Evolutionary conservation across 2,888 invertebrate genomes (phyloP).

Genomic region (Syrphus vitripennis): DNA sequence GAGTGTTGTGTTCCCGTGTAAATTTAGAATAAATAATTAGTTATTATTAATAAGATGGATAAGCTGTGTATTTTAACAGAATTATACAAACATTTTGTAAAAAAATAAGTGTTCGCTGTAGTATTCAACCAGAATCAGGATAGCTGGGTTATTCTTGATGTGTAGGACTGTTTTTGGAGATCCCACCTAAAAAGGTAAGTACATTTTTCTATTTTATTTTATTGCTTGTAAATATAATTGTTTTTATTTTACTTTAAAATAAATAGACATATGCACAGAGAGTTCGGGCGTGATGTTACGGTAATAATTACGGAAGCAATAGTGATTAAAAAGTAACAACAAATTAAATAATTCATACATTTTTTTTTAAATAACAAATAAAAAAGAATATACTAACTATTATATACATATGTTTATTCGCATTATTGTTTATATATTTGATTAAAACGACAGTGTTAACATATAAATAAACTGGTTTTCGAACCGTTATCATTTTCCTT

Average conservation of each 20-base stretch:
- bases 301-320: not conserved
- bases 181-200: slow-evolving; percentile 37
- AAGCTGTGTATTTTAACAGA: not conserved
- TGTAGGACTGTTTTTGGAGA: slow-evolving; percentile 3
- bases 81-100: not conserved
- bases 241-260: slow-evolving; percentile 34
- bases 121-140: not conserved
- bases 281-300: not conserved
- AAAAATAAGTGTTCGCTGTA: not conserved
- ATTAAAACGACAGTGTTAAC: not conserved
- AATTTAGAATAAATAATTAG: slow-evolving; percentile 34
- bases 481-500: not conserved
- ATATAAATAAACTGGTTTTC: not conserved
- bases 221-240: slow-evolving; percentile 1
- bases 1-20: slow-evolving; percentile 56
- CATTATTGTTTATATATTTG: not conserved
- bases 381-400: not conserved
- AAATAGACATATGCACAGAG: slow-evolving; percentile 26
- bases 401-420: not conserved
- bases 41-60: slow-evolving; percentile 9
- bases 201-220: not conserved
- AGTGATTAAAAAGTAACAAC: not conserved
- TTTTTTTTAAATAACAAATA: not conserved
- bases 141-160: not conserved
- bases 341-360: not conserved